Evolutionary conservation across 2,113 vertebrate genomes (phyloP), one percentile per base, ranked within the genome.

Genomic region (Harpagus bidentatus): DNA sequence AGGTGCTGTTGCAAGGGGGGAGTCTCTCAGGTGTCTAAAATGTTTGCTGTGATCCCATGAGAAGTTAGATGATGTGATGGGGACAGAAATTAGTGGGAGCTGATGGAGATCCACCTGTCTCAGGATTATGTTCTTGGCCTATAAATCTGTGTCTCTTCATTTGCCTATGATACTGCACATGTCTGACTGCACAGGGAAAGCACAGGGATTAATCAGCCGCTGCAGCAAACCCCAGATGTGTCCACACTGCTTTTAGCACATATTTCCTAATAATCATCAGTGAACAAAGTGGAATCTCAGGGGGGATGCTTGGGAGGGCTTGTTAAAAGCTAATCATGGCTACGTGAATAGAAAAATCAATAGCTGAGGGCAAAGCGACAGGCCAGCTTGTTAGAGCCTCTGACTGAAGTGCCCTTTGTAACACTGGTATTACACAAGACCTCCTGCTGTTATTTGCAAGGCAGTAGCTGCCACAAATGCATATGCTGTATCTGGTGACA

Each of bases 351-450:
- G 95, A 71, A 93, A 82, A 73, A 52, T 89, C 78, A 88, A 77
- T 89, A 96, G 67, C 77, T 47, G 73, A 73, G 91, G 92, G 82
- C 66, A 95, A 69, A 90, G 59, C 7, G 5, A 40, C 72, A 77
- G 50, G 73, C 42, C 28, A 73, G 42, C 52, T 88, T 25, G 3
- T 78, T 48, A 67, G 36, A 88, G 22, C 23, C 42, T 58, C 50
- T 1, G 2, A 55, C 6, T 62, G 47, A n/a, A 78, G 20, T 5
- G 31, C 47, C 52, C 55, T 93, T 94, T 90, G 78, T 88, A 56
- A 55, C 43, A n/a, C 0, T 11, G 63, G 16, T 88, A 43, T 78
- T 94, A 66, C 85, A 95, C 88, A 94, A 96, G 74, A 52, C 22
- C 59, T 78, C 28, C 21, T 38, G 63, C 82, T 86, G 74, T 58